Evolutionary conservation across 2,797 vertebrate genomes (phyloP), one percentile per base, ranked within the genome.

Genomic region (Galagoides demidoff): DNA sequence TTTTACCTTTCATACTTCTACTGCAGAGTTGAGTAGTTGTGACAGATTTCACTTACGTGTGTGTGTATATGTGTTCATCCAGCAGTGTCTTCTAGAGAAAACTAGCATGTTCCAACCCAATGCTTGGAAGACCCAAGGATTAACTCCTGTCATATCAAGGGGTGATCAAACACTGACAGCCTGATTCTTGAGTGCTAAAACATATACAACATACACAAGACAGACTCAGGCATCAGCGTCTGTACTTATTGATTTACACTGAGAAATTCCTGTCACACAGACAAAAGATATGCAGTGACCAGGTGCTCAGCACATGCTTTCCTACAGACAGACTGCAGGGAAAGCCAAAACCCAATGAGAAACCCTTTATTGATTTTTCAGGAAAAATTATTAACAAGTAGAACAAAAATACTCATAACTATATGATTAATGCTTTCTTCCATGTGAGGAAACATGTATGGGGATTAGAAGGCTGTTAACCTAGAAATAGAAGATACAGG

Each of bases 261-360:
- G 59, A 93, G 37, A 73, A 90, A 64, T 74, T 64, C 31, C n/a
- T 66, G 66, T 63, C 78, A 59, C 52, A 59, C 19, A 66, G 76
- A 23, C 39, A 13, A 90, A 77, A 95, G 71, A 71, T 22, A 22
- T 39, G 22, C 37, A 20, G 52, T 23, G 31, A 9, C 77, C 77
- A 52, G 79, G 39, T 73, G 93, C 29, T 85, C n/a, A 29, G 39
- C 55, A 96, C 91, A 86, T 20, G 34, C 13, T 45, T 49, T 87
- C 39, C 85, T 92, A 31, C 34, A 71, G 12, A 13, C 77, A 66
- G n/a, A 29, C 76, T 81, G 19, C 9, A 81, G 43, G 4, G 55
- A 95, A 74, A 92, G 63, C 71, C 71, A 92, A 76, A 85, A 66
- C 22, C 52, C 19, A 57, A 52, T 85, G 68, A 73, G 34, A 94